These are phyloP conservation scores for Acromyrmex heyeri DNA, from an alignment of 1,140 invertebrate genomes.

Conservation along the genomic window DNA sequence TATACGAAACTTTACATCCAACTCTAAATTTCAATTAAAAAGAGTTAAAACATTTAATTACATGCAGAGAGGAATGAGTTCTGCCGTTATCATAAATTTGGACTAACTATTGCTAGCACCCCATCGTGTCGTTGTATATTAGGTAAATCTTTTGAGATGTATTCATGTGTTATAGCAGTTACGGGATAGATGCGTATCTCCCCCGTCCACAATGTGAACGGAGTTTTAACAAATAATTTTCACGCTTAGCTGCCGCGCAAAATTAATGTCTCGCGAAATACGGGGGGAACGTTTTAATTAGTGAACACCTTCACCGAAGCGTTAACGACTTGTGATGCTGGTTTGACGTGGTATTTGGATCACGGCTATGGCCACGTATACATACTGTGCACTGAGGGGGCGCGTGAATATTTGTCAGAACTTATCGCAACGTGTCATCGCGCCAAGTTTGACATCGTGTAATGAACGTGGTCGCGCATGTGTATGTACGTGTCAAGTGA, in stretches of 20 bases:
- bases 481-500: conserved; percentile 46
- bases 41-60: conserved; percentile 48
- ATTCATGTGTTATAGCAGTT: not conserved
- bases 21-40: conserved; percentile 43
- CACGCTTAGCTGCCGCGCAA: conserved; percentile 35
- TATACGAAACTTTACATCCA: conserved; percentile 42
- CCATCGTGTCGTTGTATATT: conserved; percentile 2
- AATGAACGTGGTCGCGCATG: conserved; percentile 64
- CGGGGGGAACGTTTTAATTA: conserved; percentile 61
- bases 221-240: conserved; percentile 54
- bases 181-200: conserved; percentile 16
- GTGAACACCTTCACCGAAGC: conserved; percentile 55
- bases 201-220: not conserved
- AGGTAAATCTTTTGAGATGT: conserved; percentile 24
- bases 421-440: conserved; percentile 77
- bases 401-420: conserved; percentile 76
- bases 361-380: conserved; percentile 40
- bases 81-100: conserved; percentile 17
- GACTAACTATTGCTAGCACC: not conserved
- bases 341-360: conserved; percentile 61
- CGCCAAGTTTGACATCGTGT: conserved; percentile 66
- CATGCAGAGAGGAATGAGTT: not conserved
- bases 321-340: conserved; percentile 63
- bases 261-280: conserved; percentile 55
- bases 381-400: conserved; percentile 37